Conservation (phyloP, 2,113 vertebrate species). For the Eonycteris spelaea region DNA sequence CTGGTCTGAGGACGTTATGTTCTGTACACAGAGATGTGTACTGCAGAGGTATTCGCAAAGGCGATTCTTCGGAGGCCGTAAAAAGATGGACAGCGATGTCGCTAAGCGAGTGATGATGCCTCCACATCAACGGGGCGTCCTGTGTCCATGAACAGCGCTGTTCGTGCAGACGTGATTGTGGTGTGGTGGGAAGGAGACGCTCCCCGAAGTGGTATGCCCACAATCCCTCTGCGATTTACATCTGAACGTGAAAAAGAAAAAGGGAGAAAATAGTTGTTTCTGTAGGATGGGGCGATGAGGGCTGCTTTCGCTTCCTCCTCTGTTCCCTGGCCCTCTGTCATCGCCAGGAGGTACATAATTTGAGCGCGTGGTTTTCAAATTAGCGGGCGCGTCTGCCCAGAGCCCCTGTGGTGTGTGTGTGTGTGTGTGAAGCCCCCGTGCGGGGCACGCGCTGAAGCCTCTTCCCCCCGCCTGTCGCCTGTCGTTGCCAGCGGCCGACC, state of each 20-base stretch:
- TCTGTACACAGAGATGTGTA: neutral
- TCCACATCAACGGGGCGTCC: rapidly evolving
- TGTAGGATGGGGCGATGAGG: neutral
- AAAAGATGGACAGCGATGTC: rapidly evolving
- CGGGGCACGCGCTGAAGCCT: neutral
- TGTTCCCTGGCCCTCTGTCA: rapidly evolving
- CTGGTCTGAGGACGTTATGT: neutral
- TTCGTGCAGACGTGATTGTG: rapidly evolving
- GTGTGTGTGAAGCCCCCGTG: rapidly evolving
- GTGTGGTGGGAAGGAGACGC: rapidly evolving
- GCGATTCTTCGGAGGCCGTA: neutral
- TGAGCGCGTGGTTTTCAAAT: rapidly evolving
- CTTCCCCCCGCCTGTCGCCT: rapidly evolving
- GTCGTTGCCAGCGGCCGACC: constrained; percentile 87
- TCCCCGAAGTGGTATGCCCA: neutral
- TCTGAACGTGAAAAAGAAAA: neutral
- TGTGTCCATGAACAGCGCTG: rapidly evolving
- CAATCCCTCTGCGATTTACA: rapidly evolving
- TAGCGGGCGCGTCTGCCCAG: rapidly evolving
- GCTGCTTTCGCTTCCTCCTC: neutral
- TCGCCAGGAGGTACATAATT: rapidly evolving
- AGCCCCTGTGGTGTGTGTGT: rapidly evolving
- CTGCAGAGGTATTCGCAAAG: too few relatives aligned
- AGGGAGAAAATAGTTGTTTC: neutral
- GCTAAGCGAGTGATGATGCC: neutral